A percentile compares a stretch with the other conserved stretches of the same genome.
These are phyloP conservation scores for Aldabrachelys gigantea DNA, from an alignment of 2,113 vertebrate genomes.

Conservation along the genomic window DNA sequence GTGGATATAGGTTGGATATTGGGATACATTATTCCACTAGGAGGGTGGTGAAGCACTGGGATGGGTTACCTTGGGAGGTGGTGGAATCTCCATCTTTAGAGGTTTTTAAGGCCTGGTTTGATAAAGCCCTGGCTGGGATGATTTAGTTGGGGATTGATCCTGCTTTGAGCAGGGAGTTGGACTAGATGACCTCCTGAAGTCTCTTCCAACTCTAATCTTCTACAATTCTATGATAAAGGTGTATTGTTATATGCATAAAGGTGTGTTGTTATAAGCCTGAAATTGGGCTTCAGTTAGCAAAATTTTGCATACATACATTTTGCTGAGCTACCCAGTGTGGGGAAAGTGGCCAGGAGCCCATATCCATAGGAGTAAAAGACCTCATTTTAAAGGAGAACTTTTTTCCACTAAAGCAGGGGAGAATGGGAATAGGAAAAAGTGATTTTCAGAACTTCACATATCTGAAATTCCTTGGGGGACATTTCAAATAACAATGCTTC, in stretches of 20 bases:
- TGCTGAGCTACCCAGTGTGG: not conserved
- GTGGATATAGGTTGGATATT: no score
- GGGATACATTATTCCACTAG: no score
- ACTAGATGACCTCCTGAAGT: no score
- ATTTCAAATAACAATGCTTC: not conserved
- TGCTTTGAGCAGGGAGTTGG: no score
- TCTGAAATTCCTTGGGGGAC: not conserved
- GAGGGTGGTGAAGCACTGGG: no score
- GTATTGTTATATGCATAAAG: not conserved
- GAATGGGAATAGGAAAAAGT: not conserved
- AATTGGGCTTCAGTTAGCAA: not conserved
- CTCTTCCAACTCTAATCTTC: no score
- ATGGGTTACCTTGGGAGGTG: no score
- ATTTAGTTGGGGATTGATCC: no score
- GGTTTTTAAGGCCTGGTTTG: no score
- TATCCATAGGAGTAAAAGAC: not conserved
- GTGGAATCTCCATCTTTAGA: no score
- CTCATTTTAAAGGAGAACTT: accelerated
- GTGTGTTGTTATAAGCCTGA: not conserved
- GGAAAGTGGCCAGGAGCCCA: not conserved
- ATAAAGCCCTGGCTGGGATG: no score
- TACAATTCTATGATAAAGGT: not conserved
- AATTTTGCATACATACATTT: not conserved
- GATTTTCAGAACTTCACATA: not conserved
- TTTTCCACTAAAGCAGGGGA: not conserved